A percentile compares a stretch with the other conserved stretches of the same genome.
Evolutionary conservation across 2,797 vertebrate genomes (phyloP).

Genomic region (Argentina silus): DNA sequence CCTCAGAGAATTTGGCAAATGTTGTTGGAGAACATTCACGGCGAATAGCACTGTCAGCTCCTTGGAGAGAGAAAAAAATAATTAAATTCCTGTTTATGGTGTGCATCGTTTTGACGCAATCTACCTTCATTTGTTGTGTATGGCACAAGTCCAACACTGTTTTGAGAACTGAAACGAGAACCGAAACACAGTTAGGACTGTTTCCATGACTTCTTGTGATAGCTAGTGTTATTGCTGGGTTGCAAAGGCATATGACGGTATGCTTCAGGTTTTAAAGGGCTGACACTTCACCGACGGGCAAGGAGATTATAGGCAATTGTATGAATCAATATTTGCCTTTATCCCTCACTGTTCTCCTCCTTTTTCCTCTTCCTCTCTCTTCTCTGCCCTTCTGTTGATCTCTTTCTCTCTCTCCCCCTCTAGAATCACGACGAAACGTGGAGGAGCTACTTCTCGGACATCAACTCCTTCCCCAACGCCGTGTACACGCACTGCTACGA

Average conservation of each 20-base stretch:
- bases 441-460: slow-evolving; percentile 98
- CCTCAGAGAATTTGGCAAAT: neutral
- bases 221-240: too few species aligned
- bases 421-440: slow-evolving; percentile 98
- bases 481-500: slow-evolving; percentile 99
- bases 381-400: neutral
- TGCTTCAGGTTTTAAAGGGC: neutral
- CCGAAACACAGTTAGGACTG: too few species aligned
- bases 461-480: slow-evolving; percentile 95
- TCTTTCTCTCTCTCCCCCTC: slow-evolving; percentile 12
- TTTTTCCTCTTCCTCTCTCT: neutral
- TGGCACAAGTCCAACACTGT: too few species aligned
- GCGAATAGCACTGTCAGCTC: too few species aligned
- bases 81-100: too few species aligned
- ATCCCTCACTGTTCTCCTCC: neutral
- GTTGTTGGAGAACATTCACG: too few species aligned
- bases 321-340: neutral
- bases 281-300: neutral
- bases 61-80: too few species aligned
- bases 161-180: too few species aligned
- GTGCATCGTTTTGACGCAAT: too few species aligned
- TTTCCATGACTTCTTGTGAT: too few species aligned
- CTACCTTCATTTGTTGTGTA: too few species aligned
- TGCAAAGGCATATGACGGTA: neutral
- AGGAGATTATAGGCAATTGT: neutral